These are phyloP conservation scores for Coracopsis vasa DNA, from an alignment of 2,113 vertebrate species.

Conservation along the genomic window DNA sequence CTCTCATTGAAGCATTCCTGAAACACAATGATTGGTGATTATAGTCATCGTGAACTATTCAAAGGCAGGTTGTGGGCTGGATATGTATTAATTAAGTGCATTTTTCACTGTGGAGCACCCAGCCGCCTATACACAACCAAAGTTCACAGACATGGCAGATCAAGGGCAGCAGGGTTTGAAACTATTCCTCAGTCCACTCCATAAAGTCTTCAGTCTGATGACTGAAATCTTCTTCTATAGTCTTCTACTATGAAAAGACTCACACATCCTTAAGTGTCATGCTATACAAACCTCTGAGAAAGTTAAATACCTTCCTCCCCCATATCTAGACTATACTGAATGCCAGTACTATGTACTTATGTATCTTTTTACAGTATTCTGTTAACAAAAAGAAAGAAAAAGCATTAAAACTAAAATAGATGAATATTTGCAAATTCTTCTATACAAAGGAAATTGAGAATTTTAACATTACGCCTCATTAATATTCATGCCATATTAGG, in stretches of 20 bases:
- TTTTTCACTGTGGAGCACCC: neutral
- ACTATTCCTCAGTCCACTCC: neutral
- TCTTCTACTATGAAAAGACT: neutral
- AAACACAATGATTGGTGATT: neutral
- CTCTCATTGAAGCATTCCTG: neutral
- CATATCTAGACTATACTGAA: neutral
- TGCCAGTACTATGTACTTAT: no score
- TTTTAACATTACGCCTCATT: neutral
- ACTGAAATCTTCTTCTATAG: no score
- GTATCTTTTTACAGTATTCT: neutral
- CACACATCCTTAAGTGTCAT: neutral
- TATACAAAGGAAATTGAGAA: neutral
- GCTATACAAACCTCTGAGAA: neutral
- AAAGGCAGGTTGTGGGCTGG: neutral
- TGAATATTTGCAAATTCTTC: neutral
- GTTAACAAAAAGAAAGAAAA: neutral
- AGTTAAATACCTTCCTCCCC: neutral
- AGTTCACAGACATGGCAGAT: neutral
- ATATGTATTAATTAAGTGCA: neutral
- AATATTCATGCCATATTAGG: neutral
- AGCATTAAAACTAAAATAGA: neutral
- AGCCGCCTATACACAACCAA: neutral
- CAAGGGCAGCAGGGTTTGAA: neutral
- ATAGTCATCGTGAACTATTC: neutral
- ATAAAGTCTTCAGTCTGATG: neutral